These are phyloP conservation scores for Cherax quadricarinatus DNA, from an alignment of 1,140 invertebrate genomes.

Conservation along the genomic window DNA sequence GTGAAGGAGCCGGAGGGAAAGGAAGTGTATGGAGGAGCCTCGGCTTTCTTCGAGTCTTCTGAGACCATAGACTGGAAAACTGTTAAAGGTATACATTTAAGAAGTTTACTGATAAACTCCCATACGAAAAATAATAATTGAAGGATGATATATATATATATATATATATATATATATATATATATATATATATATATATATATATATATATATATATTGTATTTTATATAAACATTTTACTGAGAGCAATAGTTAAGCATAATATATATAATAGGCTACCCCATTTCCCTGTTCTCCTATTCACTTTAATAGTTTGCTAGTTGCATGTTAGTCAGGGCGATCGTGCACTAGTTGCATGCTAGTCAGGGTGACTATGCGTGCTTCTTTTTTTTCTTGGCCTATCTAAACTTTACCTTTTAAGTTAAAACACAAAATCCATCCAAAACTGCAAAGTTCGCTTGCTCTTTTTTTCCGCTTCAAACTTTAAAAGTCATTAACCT, in stretches of 20 bases:
- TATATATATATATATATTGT: too few species aligned
- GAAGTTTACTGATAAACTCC: not conserved
- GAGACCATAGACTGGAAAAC: constrained; percentile 70
- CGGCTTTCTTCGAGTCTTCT: constrained; percentile 68
- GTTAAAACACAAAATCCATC: too few species aligned
- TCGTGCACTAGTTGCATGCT: constrained; percentile 28
- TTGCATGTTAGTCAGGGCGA: too few species aligned
- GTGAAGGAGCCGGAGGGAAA: constrained; percentile 62
- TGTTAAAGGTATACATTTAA: constrained; percentile 65
- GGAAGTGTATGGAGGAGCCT: constrained; percentile 70
- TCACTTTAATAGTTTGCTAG: too few species aligned
- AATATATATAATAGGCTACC: too few species aligned
- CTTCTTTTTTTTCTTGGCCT: constrained; percentile 49
- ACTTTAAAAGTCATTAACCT: too few species aligned
- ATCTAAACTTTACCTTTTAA: not conserved
- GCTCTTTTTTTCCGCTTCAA: too few species aligned
- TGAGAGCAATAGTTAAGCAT: too few species aligned
- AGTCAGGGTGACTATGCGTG: constrained; percentile 25
- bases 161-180: not conserved
- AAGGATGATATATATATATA: not conserved
- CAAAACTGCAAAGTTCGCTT: too few species aligned
- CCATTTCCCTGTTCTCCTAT: too few species aligned
- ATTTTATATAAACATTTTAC: too few species aligned
- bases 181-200: not conserved
- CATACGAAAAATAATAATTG: not conserved